Conservation (phyloP, 2,113 vertebrate genomes). For the Empidonax traillii region DNA sequence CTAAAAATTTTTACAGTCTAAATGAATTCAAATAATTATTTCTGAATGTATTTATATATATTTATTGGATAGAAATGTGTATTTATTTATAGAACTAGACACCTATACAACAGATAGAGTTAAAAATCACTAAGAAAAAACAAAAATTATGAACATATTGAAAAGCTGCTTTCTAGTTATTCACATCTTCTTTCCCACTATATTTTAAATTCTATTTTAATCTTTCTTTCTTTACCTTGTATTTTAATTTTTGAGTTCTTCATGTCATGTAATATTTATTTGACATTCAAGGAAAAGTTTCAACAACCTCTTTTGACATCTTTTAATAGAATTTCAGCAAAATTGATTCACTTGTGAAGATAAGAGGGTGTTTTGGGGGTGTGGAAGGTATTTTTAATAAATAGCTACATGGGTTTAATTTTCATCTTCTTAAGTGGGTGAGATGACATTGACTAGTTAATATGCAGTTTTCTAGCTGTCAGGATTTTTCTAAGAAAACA, state of each 20-base stretch:
- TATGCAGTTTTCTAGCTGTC: neutral
- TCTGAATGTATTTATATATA: neutral
- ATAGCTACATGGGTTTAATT: neutral
- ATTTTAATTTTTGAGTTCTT: neutral
- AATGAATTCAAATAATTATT: neutral
- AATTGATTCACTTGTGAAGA: neutral
- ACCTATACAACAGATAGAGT: neutral
- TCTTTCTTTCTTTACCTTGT: neutral
- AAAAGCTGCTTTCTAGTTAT: neutral
- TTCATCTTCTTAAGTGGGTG: neutral
- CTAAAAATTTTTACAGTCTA: neutral
- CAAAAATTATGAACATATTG: neutral
- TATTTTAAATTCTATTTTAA: neutral
- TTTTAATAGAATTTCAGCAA: neutral
- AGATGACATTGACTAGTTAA: neutral
- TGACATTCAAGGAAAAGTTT: neutral
- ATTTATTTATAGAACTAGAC: neutral
- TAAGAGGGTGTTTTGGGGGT: neutral
- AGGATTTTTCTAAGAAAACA: neutral
- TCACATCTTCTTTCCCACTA: neutral
- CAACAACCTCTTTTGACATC: neutral
- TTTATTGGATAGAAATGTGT: no score
- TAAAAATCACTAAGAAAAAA: neutral
- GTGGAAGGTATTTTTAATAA: neutral
- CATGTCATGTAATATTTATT: neutral